Evolutionary conservation across 2,888 invertebrate species (phyloP).

Genomic region (Toxonevra muliebris): DNA sequence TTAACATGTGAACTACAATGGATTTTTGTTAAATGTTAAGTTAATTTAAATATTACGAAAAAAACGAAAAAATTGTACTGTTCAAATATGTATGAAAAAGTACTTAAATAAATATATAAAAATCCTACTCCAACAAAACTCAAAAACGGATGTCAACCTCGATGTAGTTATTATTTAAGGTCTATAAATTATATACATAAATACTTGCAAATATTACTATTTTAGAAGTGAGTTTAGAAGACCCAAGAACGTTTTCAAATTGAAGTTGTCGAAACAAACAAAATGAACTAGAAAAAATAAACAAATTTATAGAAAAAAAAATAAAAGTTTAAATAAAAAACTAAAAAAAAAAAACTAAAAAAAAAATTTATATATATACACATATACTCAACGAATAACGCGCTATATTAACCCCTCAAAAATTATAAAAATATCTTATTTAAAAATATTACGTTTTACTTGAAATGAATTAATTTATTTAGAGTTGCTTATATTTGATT

Average conservation of each 20-base stretch:
- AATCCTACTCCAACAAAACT: neutral
- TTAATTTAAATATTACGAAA: too few relatives aligned
- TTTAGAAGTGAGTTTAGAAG: neutral
- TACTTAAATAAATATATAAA: too few relatives aligned
- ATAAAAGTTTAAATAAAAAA: constrained; percentile 16
- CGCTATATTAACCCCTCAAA: too few relatives aligned
- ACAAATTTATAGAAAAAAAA: constrained; percentile 13
- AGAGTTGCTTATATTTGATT: too few relatives aligned
- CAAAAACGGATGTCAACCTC: constrained; percentile 13
- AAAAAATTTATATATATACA: constrained; percentile 13
- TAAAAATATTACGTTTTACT: too few relatives aligned
- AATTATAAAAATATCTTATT: too few relatives aligned
- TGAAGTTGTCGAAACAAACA: constrained; percentile 4
- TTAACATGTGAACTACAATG: too few relatives aligned
- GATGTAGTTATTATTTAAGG: constrained; percentile 21
- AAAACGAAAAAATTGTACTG: too few relatives aligned
- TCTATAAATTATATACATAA: constrained; percentile 16
- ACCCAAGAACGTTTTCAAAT: constrained; percentile 14
- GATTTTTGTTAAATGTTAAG: too few relatives aligned
- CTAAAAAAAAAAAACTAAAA: constrained; percentile 16
- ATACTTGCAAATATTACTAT: constrained; percentile 16
- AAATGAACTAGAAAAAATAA: neutral
- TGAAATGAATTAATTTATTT: too few relatives aligned
- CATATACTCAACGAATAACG: neutral
- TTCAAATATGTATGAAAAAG: too few relatives aligned